Conservation (phyloP, 2,797 vertebrate species). For the Urosaurus nigricauda region DNA sequence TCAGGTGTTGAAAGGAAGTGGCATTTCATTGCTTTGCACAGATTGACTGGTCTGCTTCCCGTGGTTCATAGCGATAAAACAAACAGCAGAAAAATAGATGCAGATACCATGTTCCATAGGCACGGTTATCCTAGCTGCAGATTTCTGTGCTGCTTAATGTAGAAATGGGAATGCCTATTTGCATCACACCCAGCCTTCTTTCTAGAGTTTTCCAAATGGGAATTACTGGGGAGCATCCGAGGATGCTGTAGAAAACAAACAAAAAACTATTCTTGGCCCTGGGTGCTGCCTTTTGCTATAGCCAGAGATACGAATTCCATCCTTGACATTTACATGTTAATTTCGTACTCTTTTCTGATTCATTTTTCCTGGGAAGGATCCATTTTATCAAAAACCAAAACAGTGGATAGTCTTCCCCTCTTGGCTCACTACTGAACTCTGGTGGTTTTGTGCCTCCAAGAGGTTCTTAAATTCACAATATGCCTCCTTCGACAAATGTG, state of each 20-base stretch:
- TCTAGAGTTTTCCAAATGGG: not conserved
- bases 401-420: not conserved
- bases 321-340: conserved; percentile 21
- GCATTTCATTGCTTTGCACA: not conserved
- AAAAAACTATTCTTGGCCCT: not conserved
- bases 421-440: not conserved
- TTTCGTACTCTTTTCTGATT: not conserved
- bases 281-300: not conserved
- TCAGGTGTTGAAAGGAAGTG: not conserved
- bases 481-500: not conserved
- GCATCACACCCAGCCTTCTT: not conserved
- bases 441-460: not conserved
- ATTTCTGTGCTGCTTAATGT: no score
- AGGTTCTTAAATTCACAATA: not conserved
- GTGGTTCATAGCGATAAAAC: not conserved
- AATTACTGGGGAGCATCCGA: not conserved
- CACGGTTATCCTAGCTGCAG: not conserved
- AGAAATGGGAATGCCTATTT: no score
- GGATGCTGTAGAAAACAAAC: not conserved
- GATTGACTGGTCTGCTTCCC: not conserved
- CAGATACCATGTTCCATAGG: not conserved
- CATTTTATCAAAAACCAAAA: not conserved
- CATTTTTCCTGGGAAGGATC: not conserved
- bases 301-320: not conserved
- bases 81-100: not conserved